Evolutionary conservation across 2,797 vertebrate species (phyloP).

Genomic region (Valencia hispanica): DNA sequence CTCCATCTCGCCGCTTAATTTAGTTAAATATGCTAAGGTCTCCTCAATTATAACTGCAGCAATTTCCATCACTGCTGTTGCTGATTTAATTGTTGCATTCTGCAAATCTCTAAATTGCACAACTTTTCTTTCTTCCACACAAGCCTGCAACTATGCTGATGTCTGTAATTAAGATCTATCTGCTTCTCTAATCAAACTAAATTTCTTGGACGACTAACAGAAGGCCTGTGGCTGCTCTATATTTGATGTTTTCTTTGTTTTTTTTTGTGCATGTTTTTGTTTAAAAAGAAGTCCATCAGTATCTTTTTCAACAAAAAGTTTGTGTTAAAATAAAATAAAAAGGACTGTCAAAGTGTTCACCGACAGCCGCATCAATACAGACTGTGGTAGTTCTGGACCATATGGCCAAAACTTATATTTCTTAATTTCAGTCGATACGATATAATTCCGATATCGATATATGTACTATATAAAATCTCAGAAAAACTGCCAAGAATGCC

Average conservation of each 20-base stretch:
- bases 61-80: constrained; percentile 56
- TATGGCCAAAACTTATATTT: no score
- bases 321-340: not conserved
- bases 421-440: no score
- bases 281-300: not conserved
- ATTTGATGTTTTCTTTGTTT: not conserved
- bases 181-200: constrained; percentile 57
- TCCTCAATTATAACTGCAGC: constrained; percentile 61
- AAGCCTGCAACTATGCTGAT: constrained; percentile 61
- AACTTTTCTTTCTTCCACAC: constrained; percentile 48
- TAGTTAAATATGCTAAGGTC: constrained; percentile 71
- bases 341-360: no score
- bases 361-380: no score
- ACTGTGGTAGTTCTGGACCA: no score
- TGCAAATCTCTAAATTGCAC: constrained; percentile 64
- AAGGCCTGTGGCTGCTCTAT: constrained; percentile 4
- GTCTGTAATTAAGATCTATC: constrained; percentile 66
- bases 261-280: not conserved
- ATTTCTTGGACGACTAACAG: constrained; percentile 27
- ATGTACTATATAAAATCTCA: no score
- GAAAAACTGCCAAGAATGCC: no score
- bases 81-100: constrained; percentile 31
- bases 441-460: no score
- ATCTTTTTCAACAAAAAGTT: not conserved
- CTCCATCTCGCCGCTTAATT: constrained; percentile 58